Evolutionary conservation across 2,797 vertebrate species (phyloP).

Genomic region (Melanotaenia boesemani): DNA sequence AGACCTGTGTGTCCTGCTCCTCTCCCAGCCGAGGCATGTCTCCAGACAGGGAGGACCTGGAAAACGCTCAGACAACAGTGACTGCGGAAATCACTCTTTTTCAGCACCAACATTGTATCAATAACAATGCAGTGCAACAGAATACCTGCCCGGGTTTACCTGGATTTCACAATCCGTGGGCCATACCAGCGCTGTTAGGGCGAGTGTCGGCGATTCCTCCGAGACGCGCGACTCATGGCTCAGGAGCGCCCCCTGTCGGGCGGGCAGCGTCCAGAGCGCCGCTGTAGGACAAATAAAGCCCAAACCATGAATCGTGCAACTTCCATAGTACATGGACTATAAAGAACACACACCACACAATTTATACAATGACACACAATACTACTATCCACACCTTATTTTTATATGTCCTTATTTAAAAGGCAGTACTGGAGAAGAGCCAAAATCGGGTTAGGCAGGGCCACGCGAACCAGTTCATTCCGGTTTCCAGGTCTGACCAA

Average conservation of each 20-base stretch:
- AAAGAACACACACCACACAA: background rate
- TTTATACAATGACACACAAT: too few species aligned
- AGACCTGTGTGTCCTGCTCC: conserved; percentile 41
- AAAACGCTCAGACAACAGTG: conserved; percentile 81
- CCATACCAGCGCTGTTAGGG: conserved; percentile 42
- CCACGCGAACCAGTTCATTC: conserved; percentile 42
- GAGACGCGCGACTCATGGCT: conserved; percentile 53
- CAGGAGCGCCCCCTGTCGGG: conserved; percentile 70
- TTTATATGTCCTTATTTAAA: background rate
- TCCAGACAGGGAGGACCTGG: conserved; percentile 67
- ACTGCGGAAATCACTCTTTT: conserved; percentile 56
- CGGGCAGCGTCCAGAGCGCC: conserved; percentile 76
- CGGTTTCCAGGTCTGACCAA: conserved; percentile 34
- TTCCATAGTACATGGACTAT: too few species aligned
- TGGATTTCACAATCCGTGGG: conserved; percentile 72
- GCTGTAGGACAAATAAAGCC: conserved; percentile 86
- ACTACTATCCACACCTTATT: conserved; percentile 70
- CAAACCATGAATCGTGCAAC: conserved; percentile 78
- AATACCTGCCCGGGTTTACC: conserved; percentile 80
- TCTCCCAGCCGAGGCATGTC: conserved; percentile 49
- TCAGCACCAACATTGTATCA: conserved; percentile 34
- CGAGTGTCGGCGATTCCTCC: conserved; percentile 40
- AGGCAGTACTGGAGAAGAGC: conserved; percentile 21
- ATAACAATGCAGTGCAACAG: conserved; percentile 50
- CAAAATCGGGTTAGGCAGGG: conserved; percentile 6